These are phyloP conservation scores for Drosophila pruinosa DNA, from an alignment of 1,140 invertebrate genomes.

Conservation along the genomic window DNA sequence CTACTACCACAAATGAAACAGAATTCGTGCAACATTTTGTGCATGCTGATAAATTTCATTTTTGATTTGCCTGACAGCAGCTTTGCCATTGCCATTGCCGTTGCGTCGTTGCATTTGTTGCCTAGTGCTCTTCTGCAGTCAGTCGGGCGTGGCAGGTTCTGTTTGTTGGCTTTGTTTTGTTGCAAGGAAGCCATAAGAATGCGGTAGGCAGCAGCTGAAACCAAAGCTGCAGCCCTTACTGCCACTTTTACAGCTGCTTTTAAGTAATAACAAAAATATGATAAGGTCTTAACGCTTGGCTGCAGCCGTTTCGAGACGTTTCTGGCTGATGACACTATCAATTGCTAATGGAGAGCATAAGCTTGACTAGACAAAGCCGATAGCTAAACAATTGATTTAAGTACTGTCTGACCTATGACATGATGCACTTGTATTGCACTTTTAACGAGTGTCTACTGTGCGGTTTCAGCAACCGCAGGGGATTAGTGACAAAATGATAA, in stretches of 20 bases:
- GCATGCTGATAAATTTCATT: slow-evolving; percentile 59
- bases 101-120: not conserved
- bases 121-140: slow-evolving; percentile 14
- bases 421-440: not conserved
- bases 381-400: slow-evolving; percentile 1
- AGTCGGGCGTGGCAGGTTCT: slow-evolving; percentile 48
- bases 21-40: slow-evolving; percentile 46
- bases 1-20: not conserved
- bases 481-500: slow-evolving; percentile 63
- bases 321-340: slow-evolving; percentile 33
- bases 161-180: not conserved
- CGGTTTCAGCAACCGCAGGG: slow-evolving; percentile 20
- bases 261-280: slow-evolving; percentile 72
- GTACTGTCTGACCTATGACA: not conserved
- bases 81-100: not conserved
- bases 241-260: slow-evolving; percentile 38
- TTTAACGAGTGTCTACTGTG: not conserved
- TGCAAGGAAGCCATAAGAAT: slow-evolving; percentile 63
- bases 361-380: not conserved
- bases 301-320: slow-evolving; percentile 21
- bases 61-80: slow-evolving; percentile 62
- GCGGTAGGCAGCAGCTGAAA: slow-evolving; percentile 33
- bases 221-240: slow-evolving; percentile 14
- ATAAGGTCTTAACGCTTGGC: slow-evolving; percentile 52
- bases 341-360: slow-evolving; percentile 8